A percentile compares a stretch with the other conserved stretches of the same genome.
Evolutionary conservation across 2,888 invertebrate genomes (phyloP).

Genomic region (Xestia c-nigrum): DNA sequence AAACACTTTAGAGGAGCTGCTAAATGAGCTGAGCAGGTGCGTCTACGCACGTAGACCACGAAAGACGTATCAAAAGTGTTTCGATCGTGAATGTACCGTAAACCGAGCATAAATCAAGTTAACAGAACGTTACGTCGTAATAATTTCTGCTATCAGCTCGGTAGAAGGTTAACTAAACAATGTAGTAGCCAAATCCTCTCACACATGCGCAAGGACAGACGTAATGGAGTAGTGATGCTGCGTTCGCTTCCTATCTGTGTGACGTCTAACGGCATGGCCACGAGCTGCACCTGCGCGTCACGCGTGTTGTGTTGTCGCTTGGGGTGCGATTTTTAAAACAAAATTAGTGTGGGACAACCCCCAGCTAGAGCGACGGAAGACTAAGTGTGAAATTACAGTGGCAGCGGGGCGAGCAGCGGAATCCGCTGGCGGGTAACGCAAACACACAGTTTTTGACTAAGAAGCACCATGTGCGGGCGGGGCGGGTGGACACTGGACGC

Average conservation of each 20-base stretch:
- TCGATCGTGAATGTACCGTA: constrained; percentile 29
- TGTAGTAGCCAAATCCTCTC: constrained; percentile 41
- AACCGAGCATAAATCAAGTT: constrained; percentile 23
- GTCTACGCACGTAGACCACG: constrained; percentile 10
- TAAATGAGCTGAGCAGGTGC: not conserved
- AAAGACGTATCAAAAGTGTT: constrained; percentile 15
- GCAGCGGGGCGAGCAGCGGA: too few relatives aligned
- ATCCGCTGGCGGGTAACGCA: too few relatives aligned
- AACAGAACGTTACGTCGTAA: constrained; percentile 46
- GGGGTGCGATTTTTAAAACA: not conserved
- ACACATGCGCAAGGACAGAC: constrained; percentile 31
- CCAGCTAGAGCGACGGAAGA: too few relatives aligned
- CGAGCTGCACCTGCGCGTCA: not conserved
- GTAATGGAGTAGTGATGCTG: constrained; percentile 44
- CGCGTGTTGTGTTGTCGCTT: not conserved
- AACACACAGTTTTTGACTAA: too few relatives aligned
- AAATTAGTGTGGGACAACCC: not conserved
- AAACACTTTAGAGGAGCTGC: not conserved
- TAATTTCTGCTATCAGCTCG: constrained; percentile 28
- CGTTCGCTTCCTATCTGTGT: constrained; percentile 51
- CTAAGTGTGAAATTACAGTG: too few relatives aligned
- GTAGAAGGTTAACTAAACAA: constrained; percentile 47
- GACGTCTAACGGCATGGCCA: constrained; percentile 46
- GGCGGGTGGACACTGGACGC: too few relatives aligned
- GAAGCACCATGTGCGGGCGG: too few relatives aligned